Percentiles rank a stretch among this genome's conserved stretches.
These are phyloP conservation scores for Anguilla obscura DNA, from an alignment of 2,797 vertebrate species.

Conservation along the genomic window DNA sequence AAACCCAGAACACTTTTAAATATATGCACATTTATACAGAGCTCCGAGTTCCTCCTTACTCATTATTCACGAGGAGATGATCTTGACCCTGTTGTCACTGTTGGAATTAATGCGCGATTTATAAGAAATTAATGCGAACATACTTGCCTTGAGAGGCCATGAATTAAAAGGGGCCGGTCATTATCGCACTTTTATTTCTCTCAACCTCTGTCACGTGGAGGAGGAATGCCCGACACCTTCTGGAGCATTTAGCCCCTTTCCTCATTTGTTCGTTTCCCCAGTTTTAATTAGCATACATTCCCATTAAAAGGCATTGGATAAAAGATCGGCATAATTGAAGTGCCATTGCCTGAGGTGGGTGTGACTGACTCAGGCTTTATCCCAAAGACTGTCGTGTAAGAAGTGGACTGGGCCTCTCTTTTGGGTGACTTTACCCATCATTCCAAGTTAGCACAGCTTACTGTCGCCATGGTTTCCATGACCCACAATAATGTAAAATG, in stretches of 20 bases:
- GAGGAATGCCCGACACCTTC: background rate
- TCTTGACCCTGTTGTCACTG: background rate
- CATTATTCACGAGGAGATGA: background rate
- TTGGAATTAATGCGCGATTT: background rate
- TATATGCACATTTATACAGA: background rate
- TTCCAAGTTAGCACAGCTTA: background rate
- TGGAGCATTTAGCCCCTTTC: background rate
- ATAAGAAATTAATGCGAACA: conserved; percentile 10
- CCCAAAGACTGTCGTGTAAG: background rate
- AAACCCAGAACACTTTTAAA: background rate
- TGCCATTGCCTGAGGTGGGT: background rate
- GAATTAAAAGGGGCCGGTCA: background rate
- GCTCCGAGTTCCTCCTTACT: background rate
- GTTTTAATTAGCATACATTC: conserved; percentile 17
- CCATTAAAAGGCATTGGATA: conserved; percentile 5
- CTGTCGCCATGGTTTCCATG: background rate
- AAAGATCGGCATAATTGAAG: background rate
- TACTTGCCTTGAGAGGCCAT: conserved; percentile 1
- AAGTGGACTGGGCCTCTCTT: background rate
- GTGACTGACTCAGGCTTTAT: background rate
- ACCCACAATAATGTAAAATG: no score
- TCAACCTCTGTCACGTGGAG: background rate
- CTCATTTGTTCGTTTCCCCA: background rate
- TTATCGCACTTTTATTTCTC: background rate
- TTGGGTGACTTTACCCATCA: background rate